phyloP scores from a whole-genome alignment of 2,797 vertebrate genomes.

The Tragelaphus oryx region DNA sequence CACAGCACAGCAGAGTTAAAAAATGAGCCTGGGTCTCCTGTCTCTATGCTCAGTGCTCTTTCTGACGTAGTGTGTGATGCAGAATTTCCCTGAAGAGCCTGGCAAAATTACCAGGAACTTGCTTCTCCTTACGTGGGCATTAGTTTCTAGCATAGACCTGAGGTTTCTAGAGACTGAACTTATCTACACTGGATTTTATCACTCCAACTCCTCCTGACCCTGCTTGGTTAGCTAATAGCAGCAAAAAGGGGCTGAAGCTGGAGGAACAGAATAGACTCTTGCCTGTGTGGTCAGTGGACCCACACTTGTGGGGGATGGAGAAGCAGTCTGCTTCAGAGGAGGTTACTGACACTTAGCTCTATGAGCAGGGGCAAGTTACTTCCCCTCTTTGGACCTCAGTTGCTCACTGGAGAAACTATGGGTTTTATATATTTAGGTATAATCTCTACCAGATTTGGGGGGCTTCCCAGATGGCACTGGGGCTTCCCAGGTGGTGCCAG shows the following conservation, averaged over 20 bases:
- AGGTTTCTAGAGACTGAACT: not conserved
- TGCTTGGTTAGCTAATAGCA: not conserved
- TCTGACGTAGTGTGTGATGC: not conserved
- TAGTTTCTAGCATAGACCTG: not conserved
- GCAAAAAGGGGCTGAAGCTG: too few relatives aligned
- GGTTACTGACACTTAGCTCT: not conserved
- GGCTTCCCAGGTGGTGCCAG: not conserved
- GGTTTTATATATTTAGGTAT: not conserved
- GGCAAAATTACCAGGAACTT: not conserved
- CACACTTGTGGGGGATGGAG: fast-evolving
- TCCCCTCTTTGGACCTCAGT: not conserved
- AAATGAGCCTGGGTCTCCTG: not conserved
- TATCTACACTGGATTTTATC: not conserved
- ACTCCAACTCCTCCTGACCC: not conserved
- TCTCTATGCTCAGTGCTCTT: not conserved
- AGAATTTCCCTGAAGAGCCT: not conserved
- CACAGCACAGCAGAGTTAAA: not conserved
- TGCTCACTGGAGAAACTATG: not conserved
- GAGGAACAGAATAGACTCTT: not conserved
- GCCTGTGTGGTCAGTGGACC: not conserved
- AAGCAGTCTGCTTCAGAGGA: not conserved
- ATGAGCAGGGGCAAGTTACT: not conserved
- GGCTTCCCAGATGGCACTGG: not conserved
- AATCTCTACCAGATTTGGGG: not conserved
- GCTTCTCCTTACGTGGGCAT: not conserved